Conservation (phyloP, 2,113 vertebrate genomes). For the Erpornis zantholeuca region DNA sequence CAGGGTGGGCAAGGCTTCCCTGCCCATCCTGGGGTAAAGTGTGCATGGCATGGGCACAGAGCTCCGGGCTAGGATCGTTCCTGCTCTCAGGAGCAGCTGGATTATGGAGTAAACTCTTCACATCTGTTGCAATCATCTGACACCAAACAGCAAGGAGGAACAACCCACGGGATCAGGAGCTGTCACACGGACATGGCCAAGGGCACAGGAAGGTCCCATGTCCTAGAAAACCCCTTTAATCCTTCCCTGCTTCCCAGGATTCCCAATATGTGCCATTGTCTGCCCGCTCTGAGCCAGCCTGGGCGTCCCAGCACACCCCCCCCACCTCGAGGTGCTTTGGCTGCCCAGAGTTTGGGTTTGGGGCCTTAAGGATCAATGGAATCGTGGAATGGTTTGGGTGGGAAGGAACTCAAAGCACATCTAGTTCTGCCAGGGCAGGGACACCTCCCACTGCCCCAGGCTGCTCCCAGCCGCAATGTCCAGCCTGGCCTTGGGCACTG, state of each 20-base stretch:
- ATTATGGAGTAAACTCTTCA: not conserved
- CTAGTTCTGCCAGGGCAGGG: not conserved
- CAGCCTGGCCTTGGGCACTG: not conserved
- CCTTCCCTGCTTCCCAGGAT: not conserved
- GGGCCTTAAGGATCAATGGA: not conserved
- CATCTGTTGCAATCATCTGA: rapidly evolving
- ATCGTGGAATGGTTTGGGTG: not conserved
- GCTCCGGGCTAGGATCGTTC: rapidly evolving
- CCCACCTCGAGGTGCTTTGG: not conserved
- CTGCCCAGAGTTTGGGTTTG: not conserved
- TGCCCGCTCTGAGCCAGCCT: not conserved
- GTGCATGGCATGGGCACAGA: rapidly evolving
- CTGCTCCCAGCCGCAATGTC: rapidly evolving
- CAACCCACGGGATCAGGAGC: rapidly evolving
- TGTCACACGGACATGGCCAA: not conserved
- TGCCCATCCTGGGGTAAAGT: not conserved
- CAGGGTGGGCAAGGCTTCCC: not conserved
- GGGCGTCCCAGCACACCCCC: not conserved
- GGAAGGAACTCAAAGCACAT: not conserved
- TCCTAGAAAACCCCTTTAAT: not conserved
- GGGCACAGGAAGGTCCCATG: not conserved
- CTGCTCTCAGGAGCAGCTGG: rapidly evolving
- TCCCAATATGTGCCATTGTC: rapidly evolving
- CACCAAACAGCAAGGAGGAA: not conserved
- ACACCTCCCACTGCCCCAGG: not conserved